A percentile compares a stretch with the other conserved stretches of the same genome.
phyloP scores from a whole-genome alignment of 1,140 invertebrate genomes.

The Gonioctena quinquepunctata region DNA sequence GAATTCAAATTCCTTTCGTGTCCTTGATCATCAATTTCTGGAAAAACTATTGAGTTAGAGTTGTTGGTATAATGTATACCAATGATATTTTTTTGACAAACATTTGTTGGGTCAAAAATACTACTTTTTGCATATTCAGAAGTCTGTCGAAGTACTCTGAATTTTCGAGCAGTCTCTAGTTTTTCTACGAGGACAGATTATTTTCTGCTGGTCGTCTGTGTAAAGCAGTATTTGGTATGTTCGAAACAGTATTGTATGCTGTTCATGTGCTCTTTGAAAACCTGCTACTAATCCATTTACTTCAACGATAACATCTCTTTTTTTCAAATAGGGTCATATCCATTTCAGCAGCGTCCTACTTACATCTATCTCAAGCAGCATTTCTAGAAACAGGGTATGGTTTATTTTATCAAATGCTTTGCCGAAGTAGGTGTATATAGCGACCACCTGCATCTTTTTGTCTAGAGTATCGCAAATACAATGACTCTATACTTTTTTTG shows the following conservation, averaged over 20 bases:
- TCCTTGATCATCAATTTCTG: no score
- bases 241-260: not conserved
- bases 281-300: not conserved
- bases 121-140: no score
- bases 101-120: no score
- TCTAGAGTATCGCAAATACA: not conserved
- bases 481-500: not conserved
- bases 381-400: not conserved
- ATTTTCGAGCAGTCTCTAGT: not conserved
- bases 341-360: not conserved
- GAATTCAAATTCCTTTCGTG: no score
- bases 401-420: no score
- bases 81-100: no score
- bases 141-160: not conserved
- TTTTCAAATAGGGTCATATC: not conserved
- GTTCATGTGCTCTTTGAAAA: not conserved
- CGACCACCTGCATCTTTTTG: not conserved
- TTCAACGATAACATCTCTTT: not conserved
- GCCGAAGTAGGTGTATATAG: not conserved
- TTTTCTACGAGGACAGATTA: not conserved
- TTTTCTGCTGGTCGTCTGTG: constrained; percentile 2
- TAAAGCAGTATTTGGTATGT: not conserved
- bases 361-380: not conserved
- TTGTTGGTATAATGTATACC: no score
- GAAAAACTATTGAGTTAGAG: no score